Evolutionary conservation across 2,888 invertebrate genomes (phyloP), one percentile per base, ranked within the genome.

Genomic region (Ectemnius cavifrons): DNA sequence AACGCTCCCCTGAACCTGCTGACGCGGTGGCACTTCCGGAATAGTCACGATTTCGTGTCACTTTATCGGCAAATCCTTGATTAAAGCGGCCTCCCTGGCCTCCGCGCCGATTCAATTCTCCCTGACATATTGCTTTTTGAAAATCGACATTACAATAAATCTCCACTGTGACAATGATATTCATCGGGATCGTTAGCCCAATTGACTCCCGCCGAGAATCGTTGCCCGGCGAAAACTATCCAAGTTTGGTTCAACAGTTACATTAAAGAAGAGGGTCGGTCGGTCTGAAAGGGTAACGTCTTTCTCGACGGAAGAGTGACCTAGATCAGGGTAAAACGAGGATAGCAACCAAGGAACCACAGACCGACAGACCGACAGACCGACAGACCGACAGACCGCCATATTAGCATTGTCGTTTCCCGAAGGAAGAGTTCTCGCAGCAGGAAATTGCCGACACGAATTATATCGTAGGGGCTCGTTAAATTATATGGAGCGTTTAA

Each of bases 401-500:
- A 8, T 37, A 37, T 37, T 37, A 37, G 37, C 37, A 37, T 37
- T 37, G 37, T 37, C 37, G 37, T 37, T 37, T 37, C 37, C 11
- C 37, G 37, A 6, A 37, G 37, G 37, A 4, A 11, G 37, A 37
- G 8, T 37, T 37, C 37, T 11, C 37, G 37, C 8, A 74, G 70
- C 63, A 71, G 20, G 18, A 59, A 73, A 70, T 77, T 66, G 56
- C 2, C 60, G 56, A 67, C n/a, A 37, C 18, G 45, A 63, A 28
- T 63, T 77, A 66, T 62, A 13, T 18, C 52, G 63, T 20, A 2
- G 70, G 71, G 57, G 27, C 56, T 20, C 73, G 63, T 80, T 77
- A 75, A 82, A 80, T 78, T 80, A 78, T 82, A 82, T 75, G 73
- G 66, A 72, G 69, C 71, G 71, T 75, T 81, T 75, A 82, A 82